Percentiles rank a stretch among this genome's conserved stretches.
These are phyloP conservation scores for Chiloscyllium punctatum DNA, from an alignment of 2,797 vertebrate species.

Conservation along the genomic window DNA sequence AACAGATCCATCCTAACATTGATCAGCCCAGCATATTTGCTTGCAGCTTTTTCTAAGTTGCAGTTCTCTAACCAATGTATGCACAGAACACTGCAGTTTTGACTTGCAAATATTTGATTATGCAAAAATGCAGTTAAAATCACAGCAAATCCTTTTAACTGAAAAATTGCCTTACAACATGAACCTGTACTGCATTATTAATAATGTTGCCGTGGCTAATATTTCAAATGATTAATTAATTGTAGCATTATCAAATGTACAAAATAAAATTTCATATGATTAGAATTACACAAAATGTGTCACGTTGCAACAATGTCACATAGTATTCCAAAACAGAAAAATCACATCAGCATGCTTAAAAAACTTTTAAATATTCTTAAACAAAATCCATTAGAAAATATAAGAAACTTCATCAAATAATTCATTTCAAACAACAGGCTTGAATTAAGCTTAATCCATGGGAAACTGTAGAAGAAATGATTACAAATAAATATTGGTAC, in stretches of 20 bases:
- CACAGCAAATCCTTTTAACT: not conserved
- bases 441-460: not conserved
- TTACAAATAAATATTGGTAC: not conserved
- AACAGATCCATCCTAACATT: not conserved
- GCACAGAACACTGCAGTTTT: not conserved
- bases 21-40: not conserved
- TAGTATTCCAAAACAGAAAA: not conserved
- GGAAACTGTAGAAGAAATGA: not conserved
- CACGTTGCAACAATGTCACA: not conserved
- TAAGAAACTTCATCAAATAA: too few relatives aligned
- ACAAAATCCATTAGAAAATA: not conserved
- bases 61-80: not conserved
- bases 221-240: not conserved
- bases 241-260: not conserved
- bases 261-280: not conserved
- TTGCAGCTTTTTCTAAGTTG: not conserved
- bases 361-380: not conserved
- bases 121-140: not conserved
- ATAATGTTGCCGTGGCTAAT: not conserved
- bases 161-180: not conserved
- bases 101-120: not conserved
- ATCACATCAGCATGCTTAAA: not conserved
- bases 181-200: not conserved
- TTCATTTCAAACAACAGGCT: not conserved
- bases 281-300: not conserved